Evolutionary conservation across 2,797 vertebrate species (phyloP), one percentile per base, ranked within the genome.

Genomic region (Enoplosus armatus): DNA sequence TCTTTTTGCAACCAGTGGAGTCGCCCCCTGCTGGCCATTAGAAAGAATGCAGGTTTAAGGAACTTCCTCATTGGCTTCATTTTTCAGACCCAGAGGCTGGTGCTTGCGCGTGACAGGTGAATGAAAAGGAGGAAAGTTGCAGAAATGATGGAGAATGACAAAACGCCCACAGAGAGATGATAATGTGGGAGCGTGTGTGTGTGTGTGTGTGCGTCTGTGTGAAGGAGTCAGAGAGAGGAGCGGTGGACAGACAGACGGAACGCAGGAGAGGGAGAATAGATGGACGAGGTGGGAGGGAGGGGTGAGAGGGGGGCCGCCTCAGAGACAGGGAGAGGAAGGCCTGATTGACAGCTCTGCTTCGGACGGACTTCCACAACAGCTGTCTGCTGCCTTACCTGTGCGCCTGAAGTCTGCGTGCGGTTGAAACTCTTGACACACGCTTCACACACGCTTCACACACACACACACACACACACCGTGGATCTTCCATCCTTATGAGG

Each of bases 281-380:
- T 77, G 59, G 69, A 66, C 59, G 66, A 53, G n/a, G 62, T 26
- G 31, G 47, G 66, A 62, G 70, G 29, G 54, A 33, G 54, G n/a
- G 22, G 45, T 66, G 37, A 22, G 56, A 24, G n/a, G 54, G 12
- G 56, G 47, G 50, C 62, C 9, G 27, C 45, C 69, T 74, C 61
- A 47, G 65, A 81, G 74, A 79, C 54, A 6, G 59, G 33, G 53
- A 59, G 67, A 61, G 67, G 43, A 58, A 48, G 41, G 45, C 11
- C 0, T 85, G 79, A 87, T 70, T 88, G 88, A 84, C 78, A 82
- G 80, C 56, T 83, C 54, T 79, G 77, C 71, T 56, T 76, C 78
- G 84, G 82, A 72, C 18, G 5, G 79, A 66, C 77, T 47, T 85
- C 60, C 53, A 22, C 71, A 66, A 10, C 75, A 77, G 43, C 80